Base-by-base conservation (phyloP, 2,113 vertebrate species). In the Pterocles orientalis region DNA sequence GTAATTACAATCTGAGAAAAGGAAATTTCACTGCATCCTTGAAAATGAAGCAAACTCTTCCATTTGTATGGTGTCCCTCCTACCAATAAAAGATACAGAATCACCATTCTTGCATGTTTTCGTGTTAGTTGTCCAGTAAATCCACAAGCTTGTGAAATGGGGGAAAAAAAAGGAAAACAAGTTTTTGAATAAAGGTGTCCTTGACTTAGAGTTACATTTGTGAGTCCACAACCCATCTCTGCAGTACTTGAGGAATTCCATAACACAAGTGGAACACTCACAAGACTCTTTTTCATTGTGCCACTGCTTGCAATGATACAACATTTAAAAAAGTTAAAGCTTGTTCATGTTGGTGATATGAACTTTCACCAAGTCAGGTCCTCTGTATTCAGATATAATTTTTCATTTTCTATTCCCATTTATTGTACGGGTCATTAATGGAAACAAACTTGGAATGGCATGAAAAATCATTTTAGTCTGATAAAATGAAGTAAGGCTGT, bases 1-100 rank as follows among this genome's bases (percentile, higher is more conserved):
- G 68, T 93, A 96, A 97, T 96, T 95, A 88, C 68, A 83, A 61
- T 39, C 69, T 86, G 57, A 73, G 56, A 70, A 81, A 53, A 43
- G 57, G 87, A 72, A 75, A 76, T 81, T 80, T 94, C 86, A 56
- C 68, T 8, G 12, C 48, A 53, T 6, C 65, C 72, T 80, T 88
- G 76, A 68, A 88, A 88, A 58, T 2, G 4, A 72, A 64, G 31
- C 53, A 68, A 91, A 82, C 9, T 66, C 36, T 31, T 68, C 4
- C 25, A 45, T 78, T 77, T 57, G 48, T 57, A 39, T 15, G 3
- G 31, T 19, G 19, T 8, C 7, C 4, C 26, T 60, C 18, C 43
- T 48, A 66, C 13, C n/a, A 58, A 31, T 7, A 61, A 31, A 18
- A 76, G 45, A 47, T 9, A 39, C 7, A 62, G 18, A 50, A 48